Evolutionary conservation across 2,797 vertebrate genomes (phyloP).

Genomic region (Acanthurus leucopareius): DNA sequence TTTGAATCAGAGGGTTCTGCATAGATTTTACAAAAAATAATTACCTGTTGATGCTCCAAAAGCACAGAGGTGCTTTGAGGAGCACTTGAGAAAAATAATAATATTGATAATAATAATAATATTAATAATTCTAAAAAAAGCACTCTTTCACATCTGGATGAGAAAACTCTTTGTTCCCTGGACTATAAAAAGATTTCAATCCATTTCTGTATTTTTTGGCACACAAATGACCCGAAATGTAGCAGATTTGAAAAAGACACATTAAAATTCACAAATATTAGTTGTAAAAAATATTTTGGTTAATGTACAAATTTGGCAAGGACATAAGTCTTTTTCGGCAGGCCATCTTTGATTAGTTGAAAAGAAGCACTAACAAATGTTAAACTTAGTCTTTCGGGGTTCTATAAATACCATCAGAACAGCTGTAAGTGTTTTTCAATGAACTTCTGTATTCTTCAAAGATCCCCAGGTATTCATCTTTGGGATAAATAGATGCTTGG

Average conservation of each 20-base stretch:
- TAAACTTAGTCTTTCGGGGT: not conserved
- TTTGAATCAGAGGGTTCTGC: not conserved
- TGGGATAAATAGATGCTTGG: not conserved
- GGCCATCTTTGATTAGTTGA: not conserved
- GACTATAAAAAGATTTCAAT: not conserved
- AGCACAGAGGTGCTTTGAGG: not conserved
- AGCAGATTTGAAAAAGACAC: conserved; percentile 1
- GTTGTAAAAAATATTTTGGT: not conserved
- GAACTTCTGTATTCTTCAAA: not conserved
- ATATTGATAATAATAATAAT: no score
- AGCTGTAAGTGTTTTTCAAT: not conserved
- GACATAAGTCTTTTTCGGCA: fast-evolving
- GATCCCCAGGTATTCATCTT: not conserved
- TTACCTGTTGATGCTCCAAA: not conserved
- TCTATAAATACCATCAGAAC: not conserved
- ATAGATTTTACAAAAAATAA: not conserved
- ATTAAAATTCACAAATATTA: not conserved
- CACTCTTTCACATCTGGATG: conserved; percentile 8
- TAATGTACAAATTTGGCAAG: not conserved
- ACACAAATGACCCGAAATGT: not conserved
- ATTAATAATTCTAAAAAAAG: not conserved
- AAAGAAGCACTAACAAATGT: not conserved
- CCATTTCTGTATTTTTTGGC: not conserved
- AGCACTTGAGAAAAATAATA: not conserved
- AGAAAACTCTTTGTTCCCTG: not conserved